These are phyloP conservation scores for Meloidogyne chitwoodi DNA, from an alignment of 1,140 invertebrate genomes.

Conservation along the genomic window DNA sequence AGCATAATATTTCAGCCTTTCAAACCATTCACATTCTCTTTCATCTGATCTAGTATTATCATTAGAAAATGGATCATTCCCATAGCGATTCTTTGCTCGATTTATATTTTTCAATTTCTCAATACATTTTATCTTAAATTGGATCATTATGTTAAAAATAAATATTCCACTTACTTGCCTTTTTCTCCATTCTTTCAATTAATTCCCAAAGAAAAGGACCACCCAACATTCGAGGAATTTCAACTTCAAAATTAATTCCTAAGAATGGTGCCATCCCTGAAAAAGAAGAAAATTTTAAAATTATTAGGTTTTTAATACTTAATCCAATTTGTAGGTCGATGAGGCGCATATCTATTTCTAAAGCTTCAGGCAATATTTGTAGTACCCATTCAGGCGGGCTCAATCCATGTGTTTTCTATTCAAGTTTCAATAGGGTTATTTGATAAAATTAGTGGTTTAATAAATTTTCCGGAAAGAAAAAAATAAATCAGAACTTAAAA, in stretches of 20 bases:
- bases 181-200: conserved; percentile 21
- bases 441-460: too few relatives aligned
- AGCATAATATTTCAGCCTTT: conserved; percentile 16
- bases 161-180: not conserved
- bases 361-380: conserved; percentile 7
- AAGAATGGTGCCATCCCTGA: conserved; percentile 12
- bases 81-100: not conserved
- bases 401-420: conserved; percentile 18
- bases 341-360: conserved; percentile 6
- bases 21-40: conserved; percentile 13
- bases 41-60: not conserved
- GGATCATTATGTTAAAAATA: not conserved
- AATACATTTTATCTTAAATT: conserved; percentile 18
- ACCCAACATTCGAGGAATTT: conserved; percentile 23
- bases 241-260: conserved; percentile 12
- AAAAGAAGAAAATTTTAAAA: not conserved
- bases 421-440: too few relatives aligned
- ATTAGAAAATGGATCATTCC: not conserved
- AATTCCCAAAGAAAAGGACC: conserved; percentile 20
- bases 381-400: conserved; percentile 14
- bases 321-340: conserved; percentile 16
- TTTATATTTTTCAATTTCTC: not conserved
- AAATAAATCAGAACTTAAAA: too few relatives aligned
- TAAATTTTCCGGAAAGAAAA: too few relatives aligned
- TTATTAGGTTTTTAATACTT: not conserved